Evolutionary conservation across 1,140 invertebrate species (phyloP).

Genomic region (Ooceraea biroi): DNA sequence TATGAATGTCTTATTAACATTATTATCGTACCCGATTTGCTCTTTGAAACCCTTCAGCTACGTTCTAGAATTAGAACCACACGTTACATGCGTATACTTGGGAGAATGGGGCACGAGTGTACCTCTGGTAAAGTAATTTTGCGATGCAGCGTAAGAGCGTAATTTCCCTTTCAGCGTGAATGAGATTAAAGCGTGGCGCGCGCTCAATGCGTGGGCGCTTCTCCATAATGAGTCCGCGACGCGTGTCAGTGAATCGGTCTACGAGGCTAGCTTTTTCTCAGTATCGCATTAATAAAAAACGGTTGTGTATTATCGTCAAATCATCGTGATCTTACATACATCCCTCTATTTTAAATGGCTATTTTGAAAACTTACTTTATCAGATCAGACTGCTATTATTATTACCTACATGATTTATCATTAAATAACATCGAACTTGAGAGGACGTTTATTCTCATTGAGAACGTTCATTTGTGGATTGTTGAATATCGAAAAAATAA

Average conservation of each 20-base stretch:
- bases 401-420: constrained; percentile 41
- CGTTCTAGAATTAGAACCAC: constrained; percentile 51
- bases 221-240: constrained; percentile 67
- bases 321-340: neutral
- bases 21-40: constrained; percentile 15
- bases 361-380: constrained; percentile 24
- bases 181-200: constrained; percentile 53
- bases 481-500: no score
- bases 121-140: constrained; percentile 59
- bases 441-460: no score
- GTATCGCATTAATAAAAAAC: constrained; percentile 49
- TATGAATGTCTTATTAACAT: neutral
- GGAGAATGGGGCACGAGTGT: constrained; percentile 31
- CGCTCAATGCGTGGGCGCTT: constrained; percentile 64
- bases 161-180: constrained; percentile 73
- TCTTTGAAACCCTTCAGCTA: constrained; percentile 17
- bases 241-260: constrained; percentile 60
- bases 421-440: constrained; percentile 43
- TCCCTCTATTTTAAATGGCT: constrained; percentile 39
- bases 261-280: constrained; percentile 46
- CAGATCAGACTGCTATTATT: constrained; percentile 9
- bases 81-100: constrained; percentile 37
- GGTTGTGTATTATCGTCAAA: constrained; percentile 23
- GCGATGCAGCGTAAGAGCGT: constrained; percentile 45
- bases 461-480: no score